Percentiles rank a stretch among this genome's conserved stretches.
Evolutionary conservation across 1,140 invertebrate genomes (phyloP).

Genomic region (Copidosoma floridanum): DNA sequence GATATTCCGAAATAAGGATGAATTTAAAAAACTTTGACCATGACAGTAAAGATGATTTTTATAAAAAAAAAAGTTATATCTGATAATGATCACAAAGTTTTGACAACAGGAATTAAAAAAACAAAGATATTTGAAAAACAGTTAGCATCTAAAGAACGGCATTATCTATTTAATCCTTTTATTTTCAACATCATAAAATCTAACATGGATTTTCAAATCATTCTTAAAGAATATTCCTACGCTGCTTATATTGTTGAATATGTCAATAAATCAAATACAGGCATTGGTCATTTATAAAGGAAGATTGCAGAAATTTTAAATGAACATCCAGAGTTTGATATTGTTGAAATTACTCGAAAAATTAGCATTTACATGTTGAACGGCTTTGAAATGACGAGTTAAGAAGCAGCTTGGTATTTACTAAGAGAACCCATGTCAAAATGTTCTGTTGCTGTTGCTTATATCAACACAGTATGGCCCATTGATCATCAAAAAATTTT

Average conservation of each 20-base stretch:
- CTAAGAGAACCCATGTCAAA: conserved; percentile 21
- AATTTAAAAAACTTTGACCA: conserved; percentile 32
- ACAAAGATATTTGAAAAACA: conserved; percentile 21
- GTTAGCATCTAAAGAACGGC: conserved; percentile 13
- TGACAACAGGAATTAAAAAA: conserved; percentile 27
- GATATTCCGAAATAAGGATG: too few species aligned
- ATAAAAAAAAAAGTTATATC: conserved; percentile 26
- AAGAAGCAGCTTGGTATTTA: too few species aligned
- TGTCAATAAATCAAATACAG: conserved; percentile 47
- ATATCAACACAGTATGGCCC: conserved; percentile 21
- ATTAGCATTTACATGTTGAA: conserved; percentile 20
- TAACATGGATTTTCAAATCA: conserved; percentile 26
- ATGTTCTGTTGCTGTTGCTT: conserved; percentile 7
- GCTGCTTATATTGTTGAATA: conserved; percentile 41
- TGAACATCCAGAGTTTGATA: too few species aligned
- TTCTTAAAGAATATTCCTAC: conserved; percentile 36
- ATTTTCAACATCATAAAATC: conserved; percentile 20
- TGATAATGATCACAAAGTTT: conserved; percentile 32
- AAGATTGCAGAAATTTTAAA: conserved; percentile 40
- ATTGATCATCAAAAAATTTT: conserved; percentile 35
- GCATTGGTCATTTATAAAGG: conserved; percentile 45
- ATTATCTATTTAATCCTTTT: conserved; percentile 22
- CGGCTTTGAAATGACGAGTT: conserved; percentile 9
- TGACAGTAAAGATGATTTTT: conserved; percentile 23
- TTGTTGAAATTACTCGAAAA: too few species aligned